Conservation (phyloP, 2,113 vertebrate genomes). For the Malurus alboscapulatus region DNA sequence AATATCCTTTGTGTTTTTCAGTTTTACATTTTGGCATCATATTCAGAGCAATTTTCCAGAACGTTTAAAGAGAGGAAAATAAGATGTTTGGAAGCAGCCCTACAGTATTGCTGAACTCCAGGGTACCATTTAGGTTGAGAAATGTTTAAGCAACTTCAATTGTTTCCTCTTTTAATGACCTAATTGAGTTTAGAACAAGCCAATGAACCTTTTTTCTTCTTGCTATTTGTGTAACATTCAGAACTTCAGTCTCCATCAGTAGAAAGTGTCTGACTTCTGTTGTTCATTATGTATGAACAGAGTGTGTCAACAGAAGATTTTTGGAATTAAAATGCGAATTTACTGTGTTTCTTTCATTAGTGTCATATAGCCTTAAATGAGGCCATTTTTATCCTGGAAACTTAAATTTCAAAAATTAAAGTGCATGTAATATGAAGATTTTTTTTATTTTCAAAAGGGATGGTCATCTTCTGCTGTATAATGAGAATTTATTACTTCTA, state of each 20-base stretch:
- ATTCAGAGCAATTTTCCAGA: conserved; percentile 64
- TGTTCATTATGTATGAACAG: background rate
- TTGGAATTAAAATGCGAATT: background rate
- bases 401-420: background rate
- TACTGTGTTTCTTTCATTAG: background rate
- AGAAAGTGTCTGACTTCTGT: conserved; percentile 17
- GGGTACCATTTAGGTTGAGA: conserved; percentile 42
- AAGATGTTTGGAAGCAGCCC: conserved; percentile 46
- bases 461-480: background rate
- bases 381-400: background rate
- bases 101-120: conserved; percentile 26
- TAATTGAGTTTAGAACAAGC: conserved; percentile 42
- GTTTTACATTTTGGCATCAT: conserved; percentile 71
- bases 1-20: conserved; percentile 68
- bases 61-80: conserved; percentile 51
- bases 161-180: conserved; percentile 57
- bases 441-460: background rate
- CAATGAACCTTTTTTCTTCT: background rate
- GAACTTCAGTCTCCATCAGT: background rate
- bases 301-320: background rate
- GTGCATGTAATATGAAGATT: background rate
- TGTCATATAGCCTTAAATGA: background rate
- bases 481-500: background rate
- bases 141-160: conserved; percentile 41
- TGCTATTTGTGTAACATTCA: conserved; percentile 31